These are phyloP conservation scores for Anoplophora glabripennis DNA, from an alignment of 1,140 invertebrate species.

Conservation along the genomic window DNA sequence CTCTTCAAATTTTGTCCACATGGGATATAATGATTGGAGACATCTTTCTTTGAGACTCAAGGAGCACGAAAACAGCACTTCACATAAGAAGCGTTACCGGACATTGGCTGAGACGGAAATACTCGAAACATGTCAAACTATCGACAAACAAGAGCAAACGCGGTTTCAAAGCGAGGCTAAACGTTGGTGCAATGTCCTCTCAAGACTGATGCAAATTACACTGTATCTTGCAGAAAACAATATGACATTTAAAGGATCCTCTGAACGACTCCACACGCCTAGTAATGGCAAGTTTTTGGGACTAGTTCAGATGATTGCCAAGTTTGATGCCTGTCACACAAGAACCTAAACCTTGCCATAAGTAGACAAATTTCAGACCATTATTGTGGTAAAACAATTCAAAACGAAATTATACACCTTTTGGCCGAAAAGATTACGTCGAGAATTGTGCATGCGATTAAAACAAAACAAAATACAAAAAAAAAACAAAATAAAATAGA, in stretches of 20 bases:
- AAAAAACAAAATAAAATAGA: too few relatives aligned
- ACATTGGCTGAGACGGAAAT: too few relatives aligned
- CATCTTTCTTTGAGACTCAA: too few relatives aligned
- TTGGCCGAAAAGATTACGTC: not conserved
- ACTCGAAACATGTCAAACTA: too few relatives aligned
- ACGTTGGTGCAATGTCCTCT: slow-evolving; percentile 9
- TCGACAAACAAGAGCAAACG: too few relatives aligned
- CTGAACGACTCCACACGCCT: slow-evolving; percentile 2
- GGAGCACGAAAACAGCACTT: too few relatives aligned
- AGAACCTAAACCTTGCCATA: not conserved
- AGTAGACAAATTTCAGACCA: not conserved
- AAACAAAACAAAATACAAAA: too few relatives aligned
- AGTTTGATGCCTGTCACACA: slow-evolving; percentile 9
- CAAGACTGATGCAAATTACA: slow-evolving; percentile 3
- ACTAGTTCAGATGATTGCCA: slow-evolving; percentile 5
- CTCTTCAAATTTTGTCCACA: too few relatives aligned
- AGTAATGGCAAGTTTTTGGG: slow-evolving; percentile 13
- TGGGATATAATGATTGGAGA: too few relatives aligned
- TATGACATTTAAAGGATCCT: not conserved
- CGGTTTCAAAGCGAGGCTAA: too few relatives aligned
- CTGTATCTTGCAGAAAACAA: slow-evolving; percentile 13
- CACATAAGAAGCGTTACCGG: too few relatives aligned
- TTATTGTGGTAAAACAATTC: slow-evolving; percentile 4
- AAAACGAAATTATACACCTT: not conserved
- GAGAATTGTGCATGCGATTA: not conserved